These are phyloP conservation scores for Perdita meconis DNA, from an alignment of 2,888 invertebrate species.

Conservation along the genomic window DNA sequence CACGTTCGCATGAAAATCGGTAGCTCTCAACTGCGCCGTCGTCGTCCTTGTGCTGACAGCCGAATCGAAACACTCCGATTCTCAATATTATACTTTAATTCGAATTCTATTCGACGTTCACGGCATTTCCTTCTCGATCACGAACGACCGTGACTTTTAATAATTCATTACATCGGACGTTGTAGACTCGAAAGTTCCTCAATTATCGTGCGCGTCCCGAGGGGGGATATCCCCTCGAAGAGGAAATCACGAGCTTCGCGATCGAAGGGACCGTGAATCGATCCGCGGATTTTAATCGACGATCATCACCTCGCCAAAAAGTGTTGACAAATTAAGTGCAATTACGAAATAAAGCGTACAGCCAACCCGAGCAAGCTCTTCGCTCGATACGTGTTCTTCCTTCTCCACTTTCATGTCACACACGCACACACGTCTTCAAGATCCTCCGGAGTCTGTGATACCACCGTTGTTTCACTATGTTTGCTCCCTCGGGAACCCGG, in stretches of 20 bases:
- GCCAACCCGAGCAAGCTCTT: constrained; percentile 58
- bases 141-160: background rate
- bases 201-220: background rate
- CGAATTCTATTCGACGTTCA: constrained; percentile 36
- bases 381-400: constrained; percentile 50
- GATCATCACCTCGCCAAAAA: constrained; percentile 38
- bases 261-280: constrained; percentile 28
- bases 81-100: constrained; percentile 30
- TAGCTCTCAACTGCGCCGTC: constrained; percentile 82
- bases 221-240: background rate
- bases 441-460: constrained; percentile 22
- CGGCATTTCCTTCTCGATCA: constrained; percentile 42
- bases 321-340: constrained; percentile 51
- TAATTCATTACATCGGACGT: no score
- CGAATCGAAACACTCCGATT: constrained; percentile 51
- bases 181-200: constrained; percentile 4
- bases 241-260: constrained; percentile 30
- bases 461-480: constrained; percentile 42
- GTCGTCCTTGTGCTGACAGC: constrained; percentile 67
- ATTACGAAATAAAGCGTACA: constrained; percentile 61
- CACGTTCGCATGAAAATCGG: constrained; percentile 84
- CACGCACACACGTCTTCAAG: constrained; percentile 30
- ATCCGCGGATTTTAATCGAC: constrained; percentile 10
- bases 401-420: constrained; percentile 35
- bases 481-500: constrained; percentile 49